Conservation (phyloP, 64 coral and sea anemone genomes). For the Porites australiensis region DNA sequence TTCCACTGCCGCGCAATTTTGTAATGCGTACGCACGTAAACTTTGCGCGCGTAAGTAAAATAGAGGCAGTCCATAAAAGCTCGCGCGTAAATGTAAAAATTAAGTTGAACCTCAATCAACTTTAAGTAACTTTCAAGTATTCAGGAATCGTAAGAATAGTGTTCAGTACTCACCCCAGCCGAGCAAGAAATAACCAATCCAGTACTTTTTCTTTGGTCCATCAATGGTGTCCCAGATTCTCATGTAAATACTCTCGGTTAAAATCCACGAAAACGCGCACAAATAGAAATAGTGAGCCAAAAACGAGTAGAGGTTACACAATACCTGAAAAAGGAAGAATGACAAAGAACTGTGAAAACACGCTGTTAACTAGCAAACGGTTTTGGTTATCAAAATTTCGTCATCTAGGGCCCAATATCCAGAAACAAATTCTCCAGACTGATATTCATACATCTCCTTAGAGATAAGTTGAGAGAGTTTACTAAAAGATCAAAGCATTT, state of each 20-base stretch:
- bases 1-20: too few relatives aligned
- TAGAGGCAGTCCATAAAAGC: too few relatives aligned
- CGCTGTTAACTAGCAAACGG: neutral
- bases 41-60: too few relatives aligned
- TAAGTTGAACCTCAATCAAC: too few relatives aligned
- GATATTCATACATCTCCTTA: too few relatives aligned
- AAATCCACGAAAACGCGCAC: slow-evolving; percentile 88
- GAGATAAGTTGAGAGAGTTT: too few relatives aligned
- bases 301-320: slow-evolving; percentile 70
- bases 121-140: too few relatives aligned
- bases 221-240: slow-evolving; percentile 65
- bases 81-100: too few relatives aligned
- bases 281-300: slow-evolving; percentile 92
- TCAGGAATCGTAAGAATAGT: neutral
- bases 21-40: too few relatives aligned
- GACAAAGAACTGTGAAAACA: neutral
- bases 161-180: slow-evolving; percentile 74
- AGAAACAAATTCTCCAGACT: too few relatives aligned
- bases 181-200: slow-evolving; percentile 81
- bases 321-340: neutral
- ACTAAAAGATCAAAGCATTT: too few relatives aligned
- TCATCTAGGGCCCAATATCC: too few relatives aligned
- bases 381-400: neutral
- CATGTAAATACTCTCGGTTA: slow-evolving; percentile 89
- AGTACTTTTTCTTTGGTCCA: slow-evolving; percentile 70